phyloP scores from a whole-genome alignment of 1,140 invertebrate species.

The Bombus turneri region DNA sequence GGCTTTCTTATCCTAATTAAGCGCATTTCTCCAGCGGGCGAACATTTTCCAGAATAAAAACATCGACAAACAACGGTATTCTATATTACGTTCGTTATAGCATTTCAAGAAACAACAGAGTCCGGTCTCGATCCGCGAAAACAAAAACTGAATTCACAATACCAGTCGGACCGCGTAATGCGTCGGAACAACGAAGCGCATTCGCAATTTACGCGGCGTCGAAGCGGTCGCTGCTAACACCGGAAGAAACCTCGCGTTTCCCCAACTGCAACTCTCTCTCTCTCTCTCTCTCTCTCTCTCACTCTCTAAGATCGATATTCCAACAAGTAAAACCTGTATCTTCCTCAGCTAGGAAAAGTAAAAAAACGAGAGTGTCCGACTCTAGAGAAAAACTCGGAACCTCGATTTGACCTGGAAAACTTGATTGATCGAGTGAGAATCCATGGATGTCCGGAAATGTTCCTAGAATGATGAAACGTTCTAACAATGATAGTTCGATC shows the following conservation, averaged over 20 bases:
- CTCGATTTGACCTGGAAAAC: neutral
- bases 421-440: slow-evolving; percentile 39
- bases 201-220: slow-evolving; percentile 7
- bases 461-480: slow-evolving; percentile 33
- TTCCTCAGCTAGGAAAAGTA: neutral
- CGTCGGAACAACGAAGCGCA: neutral
- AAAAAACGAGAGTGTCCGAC: neutral
- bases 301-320: slow-evolving; percentile 13
- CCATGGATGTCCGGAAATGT: slow-evolving; percentile 8
- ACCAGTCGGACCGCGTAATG: neutral
- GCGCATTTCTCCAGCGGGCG: neutral
- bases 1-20: neutral
- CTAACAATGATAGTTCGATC: slow-evolving; percentile 23
- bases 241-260: neutral
- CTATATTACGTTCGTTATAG: neutral
- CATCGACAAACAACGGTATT: neutral
- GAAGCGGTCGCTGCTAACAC: neutral
- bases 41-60: neutral
- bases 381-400: slow-evolving; percentile 3
- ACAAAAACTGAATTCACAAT: slow-evolving; percentile 3
- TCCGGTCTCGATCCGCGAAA: neutral
- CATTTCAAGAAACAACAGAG: neutral
- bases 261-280: neutral
- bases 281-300: neutral
- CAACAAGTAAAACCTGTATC: neutral